phyloP scores from a whole-genome alignment of 2,113 vertebrate genomes.

The Ailurus styani region DNA sequence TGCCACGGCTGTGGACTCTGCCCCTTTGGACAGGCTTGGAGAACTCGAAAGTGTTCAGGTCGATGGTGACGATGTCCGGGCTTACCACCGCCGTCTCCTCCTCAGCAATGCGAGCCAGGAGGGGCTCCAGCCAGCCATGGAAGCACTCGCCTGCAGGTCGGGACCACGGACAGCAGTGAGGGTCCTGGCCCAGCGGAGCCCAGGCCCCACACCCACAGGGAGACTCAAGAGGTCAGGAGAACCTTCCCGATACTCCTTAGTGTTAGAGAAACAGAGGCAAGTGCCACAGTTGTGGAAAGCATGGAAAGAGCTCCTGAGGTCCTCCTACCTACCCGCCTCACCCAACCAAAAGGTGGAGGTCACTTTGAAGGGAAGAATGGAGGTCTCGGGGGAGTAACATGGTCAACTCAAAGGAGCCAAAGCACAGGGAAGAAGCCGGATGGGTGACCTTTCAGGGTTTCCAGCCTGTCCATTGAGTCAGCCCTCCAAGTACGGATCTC shows the following conservation, averaged over 20 bases:
- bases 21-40: conserved; percentile 84
- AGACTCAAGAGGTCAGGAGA: background rate
- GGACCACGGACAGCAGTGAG: background rate
- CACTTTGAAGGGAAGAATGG: background rate
- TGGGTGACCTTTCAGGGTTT: background rate
- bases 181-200: background rate
- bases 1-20: conserved; percentile 90
- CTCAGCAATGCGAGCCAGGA: conserved; percentile 91
- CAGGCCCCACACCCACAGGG: no score
- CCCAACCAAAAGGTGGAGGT: background rate
- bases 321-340: background rate
- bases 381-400: background rate
- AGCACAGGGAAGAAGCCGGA: background rate
- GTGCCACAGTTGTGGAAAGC: background rate
- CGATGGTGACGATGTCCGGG: conserved; percentile 93
- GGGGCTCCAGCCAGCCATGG: conserved; percentile 95
- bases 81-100: conserved; percentile 93
- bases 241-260: background rate
- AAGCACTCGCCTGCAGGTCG: conserved; percentile 93
- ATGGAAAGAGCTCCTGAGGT: background rate
- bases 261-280: background rate
- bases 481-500: background rate
- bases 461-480: background rate
- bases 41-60: conserved; percentile 92
- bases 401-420: background rate